Percentiles rank a stretch among this genome's conserved stretches.
phyloP scores from a whole-genome alignment of 1,140 invertebrate genomes.

The Manduca sexta region DNA sequence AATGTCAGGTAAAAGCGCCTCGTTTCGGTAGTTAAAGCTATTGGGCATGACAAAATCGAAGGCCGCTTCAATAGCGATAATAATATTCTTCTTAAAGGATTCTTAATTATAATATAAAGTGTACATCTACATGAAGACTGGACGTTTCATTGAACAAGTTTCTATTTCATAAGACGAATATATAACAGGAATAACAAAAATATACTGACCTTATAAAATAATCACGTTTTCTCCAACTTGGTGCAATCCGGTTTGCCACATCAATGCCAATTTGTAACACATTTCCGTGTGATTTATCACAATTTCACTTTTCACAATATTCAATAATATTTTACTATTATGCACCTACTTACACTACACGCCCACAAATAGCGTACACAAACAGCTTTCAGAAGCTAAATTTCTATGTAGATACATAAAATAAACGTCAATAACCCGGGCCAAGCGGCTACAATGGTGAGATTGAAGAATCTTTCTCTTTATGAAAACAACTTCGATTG shows the following conservation, averaged over 20 bases:
- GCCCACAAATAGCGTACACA: conserved; percentile 43
- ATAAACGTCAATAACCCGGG: conserved; percentile 57
- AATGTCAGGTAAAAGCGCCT: too few relatives aligned
- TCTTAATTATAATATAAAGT: too few relatives aligned
- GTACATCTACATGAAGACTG: too few relatives aligned
- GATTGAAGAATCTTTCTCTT: neutral
- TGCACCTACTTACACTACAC: conserved; percentile 30
- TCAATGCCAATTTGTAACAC: conserved; percentile 54
- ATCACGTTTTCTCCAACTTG: conserved; percentile 63
- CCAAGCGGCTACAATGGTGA: conserved; percentile 26
- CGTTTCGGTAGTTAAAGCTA: neutral
- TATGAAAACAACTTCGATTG: neutral
- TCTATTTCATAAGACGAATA: too few relatives aligned
- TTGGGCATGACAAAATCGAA: conserved; percentile 3
- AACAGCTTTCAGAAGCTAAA: conserved; percentile 49
- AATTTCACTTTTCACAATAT: conserved; percentile 44
- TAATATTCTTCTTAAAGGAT: neutral
- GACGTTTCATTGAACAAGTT: too few relatives aligned
- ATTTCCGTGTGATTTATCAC: conserved; percentile 44
- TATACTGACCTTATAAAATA: conserved; percentile 57
- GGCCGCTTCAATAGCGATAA: neutral
- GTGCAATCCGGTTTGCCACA: conserved; percentile 68
- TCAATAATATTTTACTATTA: conserved; percentile 23
- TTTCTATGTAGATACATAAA: conserved; percentile 35
- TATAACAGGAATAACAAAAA: conserved; percentile 25